These are phyloP conservation scores for Enteromius paludinosus DNA, from an alignment of 2,797 vertebrate species.

Conservation along the genomic window DNA sequence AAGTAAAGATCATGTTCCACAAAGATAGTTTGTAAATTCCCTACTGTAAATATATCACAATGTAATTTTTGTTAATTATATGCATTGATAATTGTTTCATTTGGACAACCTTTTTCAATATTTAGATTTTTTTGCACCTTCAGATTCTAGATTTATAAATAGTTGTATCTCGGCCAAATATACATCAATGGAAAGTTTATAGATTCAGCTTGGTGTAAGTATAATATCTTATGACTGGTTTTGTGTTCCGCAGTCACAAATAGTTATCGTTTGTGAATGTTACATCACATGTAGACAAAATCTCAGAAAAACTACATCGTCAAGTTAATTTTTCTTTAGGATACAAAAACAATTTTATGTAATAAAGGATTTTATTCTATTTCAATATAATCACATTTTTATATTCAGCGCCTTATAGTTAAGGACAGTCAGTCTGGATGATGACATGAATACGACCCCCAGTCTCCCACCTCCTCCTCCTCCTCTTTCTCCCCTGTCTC, in stretches of 20 bases:
- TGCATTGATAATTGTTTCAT: background rate
- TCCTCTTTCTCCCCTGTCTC: slow-evolving; percentile 59
- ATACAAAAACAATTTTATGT: background rate
- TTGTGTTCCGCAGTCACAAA: background rate
- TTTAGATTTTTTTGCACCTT: background rate
- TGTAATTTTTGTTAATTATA: background rate
- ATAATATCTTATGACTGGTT: background rate
- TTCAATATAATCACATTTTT: background rate
- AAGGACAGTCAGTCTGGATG: slow-evolving; percentile 80
- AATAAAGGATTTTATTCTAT: background rate
- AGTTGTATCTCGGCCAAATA: no score
- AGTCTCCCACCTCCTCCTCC: slow-evolving; percentile 34
- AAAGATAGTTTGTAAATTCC: background rate
- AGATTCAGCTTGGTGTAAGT: no score
- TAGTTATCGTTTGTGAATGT: background rate
- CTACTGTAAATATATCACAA: background rate
- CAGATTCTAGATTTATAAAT: no score
- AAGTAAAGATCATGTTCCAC: background rate
- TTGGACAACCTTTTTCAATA: background rate
- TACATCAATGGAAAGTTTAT: no score
- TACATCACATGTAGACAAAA: background rate
- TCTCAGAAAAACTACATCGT: background rate
- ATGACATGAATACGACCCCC: slow-evolving; percentile 75
- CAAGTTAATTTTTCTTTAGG: background rate
- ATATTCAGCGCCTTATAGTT: background rate